Percentiles rank a stretch among this genome's conserved stretches.
Evolutionary conservation across 2,888 invertebrate species (phyloP).

Genomic region (Thera britannica): DNA sequence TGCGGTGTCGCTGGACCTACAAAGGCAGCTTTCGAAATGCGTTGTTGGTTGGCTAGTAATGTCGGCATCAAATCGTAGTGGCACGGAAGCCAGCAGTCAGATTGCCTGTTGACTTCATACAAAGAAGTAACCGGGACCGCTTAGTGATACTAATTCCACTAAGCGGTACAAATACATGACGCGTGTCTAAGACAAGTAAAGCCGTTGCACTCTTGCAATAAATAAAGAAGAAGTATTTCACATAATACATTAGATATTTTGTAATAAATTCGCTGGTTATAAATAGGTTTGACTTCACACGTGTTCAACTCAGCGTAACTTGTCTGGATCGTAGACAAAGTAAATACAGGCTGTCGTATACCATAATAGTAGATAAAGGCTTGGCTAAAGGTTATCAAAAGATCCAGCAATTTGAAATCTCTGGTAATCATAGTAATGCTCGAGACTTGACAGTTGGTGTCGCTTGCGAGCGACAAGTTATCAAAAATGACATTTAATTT

Average conservation of each 20-base stretch:
- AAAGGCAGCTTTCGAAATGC: conserved; percentile 39
- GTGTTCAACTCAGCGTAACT: background rate
- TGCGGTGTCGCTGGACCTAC: conserved; percentile 36
- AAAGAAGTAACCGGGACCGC: no score
- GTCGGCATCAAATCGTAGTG: no score
- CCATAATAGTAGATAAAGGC: conserved; percentile 2
- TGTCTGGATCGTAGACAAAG: background rate
- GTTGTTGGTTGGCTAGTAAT: background rate
- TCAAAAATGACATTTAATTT: conserved; percentile 69
- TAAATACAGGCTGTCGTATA: conserved; percentile 7
- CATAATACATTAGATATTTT: no score
- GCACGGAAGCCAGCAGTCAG: no score
- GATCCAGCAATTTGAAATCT: conserved; percentile 16
- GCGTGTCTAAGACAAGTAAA: no score
- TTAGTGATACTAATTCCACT: no score
- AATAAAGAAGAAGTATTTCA: no score
- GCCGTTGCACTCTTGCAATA: no score
- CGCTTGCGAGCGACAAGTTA: conserved; percentile 65
- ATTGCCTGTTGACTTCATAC: no score
- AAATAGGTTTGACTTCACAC: no score
- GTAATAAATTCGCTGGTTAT: no score
- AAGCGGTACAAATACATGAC: no score
- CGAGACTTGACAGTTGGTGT: conserved; percentile 56
- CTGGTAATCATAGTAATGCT: conserved; percentile 15
- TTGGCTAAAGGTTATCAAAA: conserved; percentile 14